Evolutionary conservation across 2,888 invertebrate species (phyloP).

Genomic region (Cryptus viduatorius): DNA sequence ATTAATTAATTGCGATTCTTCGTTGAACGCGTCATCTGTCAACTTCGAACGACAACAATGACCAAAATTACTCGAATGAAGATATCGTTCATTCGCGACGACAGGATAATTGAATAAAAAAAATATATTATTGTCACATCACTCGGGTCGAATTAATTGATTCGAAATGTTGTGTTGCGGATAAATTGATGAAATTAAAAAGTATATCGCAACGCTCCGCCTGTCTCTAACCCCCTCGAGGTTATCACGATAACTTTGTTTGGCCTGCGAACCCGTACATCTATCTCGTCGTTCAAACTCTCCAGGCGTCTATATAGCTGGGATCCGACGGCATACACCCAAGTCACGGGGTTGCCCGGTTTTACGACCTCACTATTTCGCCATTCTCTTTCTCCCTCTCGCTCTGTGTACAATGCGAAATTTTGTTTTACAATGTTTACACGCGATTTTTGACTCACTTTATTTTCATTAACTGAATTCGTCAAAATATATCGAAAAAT

Average conservation of each 20-base stretch:
- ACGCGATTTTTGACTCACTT: slow-evolving; percentile 22
- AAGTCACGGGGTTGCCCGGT: slow-evolving; percentile 19
- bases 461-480: slow-evolving; percentile 34
- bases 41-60: not conserved
- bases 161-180: slow-evolving; percentile 31
- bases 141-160: slow-evolving; percentile 38
- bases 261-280: slow-evolving; percentile 33
- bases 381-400: slow-evolving; percentile 20
- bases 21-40: not conserved
- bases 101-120: not conserved
- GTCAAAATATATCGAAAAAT: slow-evolving; percentile 3
- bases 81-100: not conserved
- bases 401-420: not conserved
- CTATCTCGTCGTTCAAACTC: slow-evolving; percentile 24
- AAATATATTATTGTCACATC: slow-evolving; percentile 9
- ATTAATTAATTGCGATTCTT: not conserved
- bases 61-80: slow-evolving; percentile 6
- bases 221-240: slow-evolving; percentile 42
- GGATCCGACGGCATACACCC: slow-evolving; percentile 65
- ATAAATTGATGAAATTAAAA: slow-evolving; percentile 31
- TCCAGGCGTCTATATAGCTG: slow-evolving; percentile 19
- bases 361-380: slow-evolving; percentile 49
- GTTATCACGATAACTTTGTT: slow-evolving; percentile 66
- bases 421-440: slow-evolving; percentile 43
- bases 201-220: slow-evolving; percentile 37